Conservation (phyloP, 1,140 invertebrate species). For the Euwallacea fornicatus region DNA sequence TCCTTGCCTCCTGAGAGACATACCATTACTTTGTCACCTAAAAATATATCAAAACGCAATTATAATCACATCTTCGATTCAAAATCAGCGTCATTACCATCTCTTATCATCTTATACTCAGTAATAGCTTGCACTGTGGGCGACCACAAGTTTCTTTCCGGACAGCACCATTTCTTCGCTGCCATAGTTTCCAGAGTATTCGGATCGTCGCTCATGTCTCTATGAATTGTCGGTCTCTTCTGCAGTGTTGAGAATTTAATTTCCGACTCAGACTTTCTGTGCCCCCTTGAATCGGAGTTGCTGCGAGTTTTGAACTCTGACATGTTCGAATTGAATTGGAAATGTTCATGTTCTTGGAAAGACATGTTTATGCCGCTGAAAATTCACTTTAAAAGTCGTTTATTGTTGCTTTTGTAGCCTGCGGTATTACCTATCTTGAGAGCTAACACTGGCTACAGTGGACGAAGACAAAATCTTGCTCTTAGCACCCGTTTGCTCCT, state of each 20-base stretch:
- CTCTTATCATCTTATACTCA: slow-evolving; percentile 82
- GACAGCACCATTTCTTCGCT: slow-evolving; percentile 67
- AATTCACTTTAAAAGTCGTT: neutral
- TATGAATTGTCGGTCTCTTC: slow-evolving; percentile 39
- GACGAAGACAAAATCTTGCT: slow-evolving; percentile 43
- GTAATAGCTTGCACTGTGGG: slow-evolving; percentile 77
- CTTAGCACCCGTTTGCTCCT: slow-evolving; percentile 37
- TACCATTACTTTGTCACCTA: slow-evolving; percentile 73
- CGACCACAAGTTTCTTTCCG: slow-evolving; percentile 81
- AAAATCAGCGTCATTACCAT: slow-evolving; percentile 55
- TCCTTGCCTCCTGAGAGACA: slow-evolving; percentile 84
- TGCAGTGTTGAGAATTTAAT: slow-evolving; percentile 45
- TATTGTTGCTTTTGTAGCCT: neutral
- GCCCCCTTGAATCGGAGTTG: slow-evolving; percentile 44
- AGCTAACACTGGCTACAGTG: slow-evolving; percentile 59
- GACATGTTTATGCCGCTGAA: slow-evolving; percentile 71
- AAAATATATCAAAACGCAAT: neutral
- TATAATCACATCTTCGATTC: neutral
- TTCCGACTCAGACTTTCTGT: slow-evolving; percentile 42
- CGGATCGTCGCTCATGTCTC: slow-evolving; percentile 40
- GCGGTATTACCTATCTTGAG: slow-evolving; percentile 59
- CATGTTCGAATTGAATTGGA: slow-evolving; percentile 17
- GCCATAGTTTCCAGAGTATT: slow-evolving; percentile 34
- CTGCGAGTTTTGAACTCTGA: slow-evolving; percentile 45
- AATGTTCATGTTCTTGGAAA: slow-evolving; percentile 68